Conservation (phyloP, 1,140 invertebrate species). For the Parasteatoda tepidariorum region DNA sequence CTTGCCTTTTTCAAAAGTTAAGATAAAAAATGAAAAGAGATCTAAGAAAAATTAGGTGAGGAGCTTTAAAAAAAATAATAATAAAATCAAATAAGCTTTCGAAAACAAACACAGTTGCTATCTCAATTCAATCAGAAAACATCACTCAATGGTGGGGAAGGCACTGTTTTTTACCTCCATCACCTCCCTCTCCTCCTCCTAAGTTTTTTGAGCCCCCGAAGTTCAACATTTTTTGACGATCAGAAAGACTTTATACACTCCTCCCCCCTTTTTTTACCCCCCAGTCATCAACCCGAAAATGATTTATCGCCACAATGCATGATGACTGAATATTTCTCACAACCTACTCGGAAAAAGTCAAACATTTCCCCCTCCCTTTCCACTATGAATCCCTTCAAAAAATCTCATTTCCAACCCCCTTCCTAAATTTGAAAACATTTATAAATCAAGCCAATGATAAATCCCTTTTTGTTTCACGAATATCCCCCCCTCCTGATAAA, state of each 20-base stretch:
- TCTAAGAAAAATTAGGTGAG: not conserved
- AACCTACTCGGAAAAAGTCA: not conserved
- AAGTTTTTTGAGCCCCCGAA: not conserved
- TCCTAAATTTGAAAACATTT: not conserved
- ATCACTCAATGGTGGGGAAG: conserved; percentile 44
- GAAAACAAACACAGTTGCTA: conserved; percentile 52
- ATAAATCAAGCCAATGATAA: conserved; percentile 34
- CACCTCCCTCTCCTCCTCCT: not conserved
- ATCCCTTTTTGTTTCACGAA: not conserved
- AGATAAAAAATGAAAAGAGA: not conserved
- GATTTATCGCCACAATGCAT: not conserved
- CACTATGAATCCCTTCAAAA: not conserved
- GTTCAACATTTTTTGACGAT: not conserved
- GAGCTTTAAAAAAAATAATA: not conserved
- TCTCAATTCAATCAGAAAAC: conserved; percentile 47
- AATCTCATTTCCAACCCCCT: not conserved
- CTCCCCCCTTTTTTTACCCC: not conserved
- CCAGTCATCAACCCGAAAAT: not conserved
- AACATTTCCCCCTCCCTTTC: not conserved
- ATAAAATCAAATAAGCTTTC: not conserved
- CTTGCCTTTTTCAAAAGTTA: too few relatives aligned
- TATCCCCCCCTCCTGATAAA: not conserved
- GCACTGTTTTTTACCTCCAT: not conserved
- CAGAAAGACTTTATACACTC: not conserved
- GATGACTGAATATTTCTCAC: conserved; percentile 1